phyloP scores from a whole-genome alignment of 2,888 invertebrate species.

The Apodemia mormo region DNA sequence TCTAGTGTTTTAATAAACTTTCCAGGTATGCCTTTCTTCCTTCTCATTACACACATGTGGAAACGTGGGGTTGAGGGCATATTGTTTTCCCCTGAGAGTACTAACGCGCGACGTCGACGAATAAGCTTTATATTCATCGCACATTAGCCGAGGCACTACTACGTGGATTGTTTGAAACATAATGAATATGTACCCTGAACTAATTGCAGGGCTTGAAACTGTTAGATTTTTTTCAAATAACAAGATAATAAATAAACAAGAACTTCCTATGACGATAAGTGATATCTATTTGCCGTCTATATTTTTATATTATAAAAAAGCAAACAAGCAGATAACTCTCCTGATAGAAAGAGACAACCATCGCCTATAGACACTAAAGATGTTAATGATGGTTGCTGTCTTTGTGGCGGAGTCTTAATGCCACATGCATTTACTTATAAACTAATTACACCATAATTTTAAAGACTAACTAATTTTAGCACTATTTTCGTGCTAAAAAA shows the following conservation, averaged over 20 bases:
- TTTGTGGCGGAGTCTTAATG: no score
- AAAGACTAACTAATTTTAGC: no score
- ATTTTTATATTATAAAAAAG: no score
- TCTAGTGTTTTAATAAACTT: constrained; percentile 36
- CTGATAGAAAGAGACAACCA: no score
- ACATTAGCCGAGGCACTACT: constrained; percentile 58
- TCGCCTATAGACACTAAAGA: no score
- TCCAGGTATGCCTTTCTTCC: constrained; percentile 32
- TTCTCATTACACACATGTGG: constrained; percentile 38
- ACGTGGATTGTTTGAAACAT: constrained; percentile 21
- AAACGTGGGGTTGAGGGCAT: constrained; percentile 38
- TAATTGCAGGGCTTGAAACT: constrained; percentile 9
- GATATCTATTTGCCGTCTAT: neutral
- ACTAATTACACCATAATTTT: no score
- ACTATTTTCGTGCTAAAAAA: no score
- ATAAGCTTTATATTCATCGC: constrained; percentile 63
- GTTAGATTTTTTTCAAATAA: neutral
- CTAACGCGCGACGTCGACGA: constrained; percentile 54
- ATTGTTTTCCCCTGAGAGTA: constrained; percentile 55
- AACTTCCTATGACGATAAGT: neutral
- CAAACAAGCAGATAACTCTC: no score
- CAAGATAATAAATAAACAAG: neutral
- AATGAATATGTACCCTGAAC: constrained; percentile 11
- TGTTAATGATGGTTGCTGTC: no score
- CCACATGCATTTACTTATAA: no score